Base-by-base conservation (phyloP, 2,888 invertebrate genomes). In the Copidosoma aretas region DNA sequence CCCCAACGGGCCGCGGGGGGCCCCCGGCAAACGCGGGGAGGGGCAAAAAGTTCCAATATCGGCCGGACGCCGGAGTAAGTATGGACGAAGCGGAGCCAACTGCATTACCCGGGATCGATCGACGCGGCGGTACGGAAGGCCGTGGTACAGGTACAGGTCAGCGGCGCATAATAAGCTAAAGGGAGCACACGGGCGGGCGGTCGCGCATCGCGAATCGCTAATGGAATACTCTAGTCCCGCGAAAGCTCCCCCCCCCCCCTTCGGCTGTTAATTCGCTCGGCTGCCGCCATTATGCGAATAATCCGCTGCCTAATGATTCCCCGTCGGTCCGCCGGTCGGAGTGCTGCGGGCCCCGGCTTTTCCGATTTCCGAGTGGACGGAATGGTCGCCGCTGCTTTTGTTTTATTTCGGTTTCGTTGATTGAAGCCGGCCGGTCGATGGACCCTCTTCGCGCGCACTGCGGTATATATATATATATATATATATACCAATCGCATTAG, bases 161-260 rank as follows among this genome's bases (percentile, higher is more conserved):
- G 24, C 25, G n/a, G 49, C 43, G 21, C 49, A 21, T 49, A 10
- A 60, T 21, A 49, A 46, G 56, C 41, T 22, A 32, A 22, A n/a
- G n/a, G n/a, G n/a, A 1, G 58, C 19, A 3, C 19, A n/a, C 32
- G 51, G 71, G 71, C 32, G 8, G 32, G 70, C 74, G 75, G 71
- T 72, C 75, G 70, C 64, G 61, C 73, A 72, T 74, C 74, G 72
- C 77, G 76, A 78, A 77, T 78, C 77, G 75, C 80, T 81, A 81
- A 81, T 81, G 81, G 81, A 81, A 81, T 81, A 79, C 74, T 72
- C 79, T 76, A 73, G 78, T 81, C 76, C 74, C 67, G 73, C 4
- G 74, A 79, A 46, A 46, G 43, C 43, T 78, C 76, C 78, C 77
- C 78, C 25, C 15, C 8, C 43, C 24, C 75, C 77, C 79, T 76